Evolutionary conservation across 2,888 invertebrate species (phyloP), one percentile per base, ranked within the genome.

Genomic region (Nezara viridula): DNA sequence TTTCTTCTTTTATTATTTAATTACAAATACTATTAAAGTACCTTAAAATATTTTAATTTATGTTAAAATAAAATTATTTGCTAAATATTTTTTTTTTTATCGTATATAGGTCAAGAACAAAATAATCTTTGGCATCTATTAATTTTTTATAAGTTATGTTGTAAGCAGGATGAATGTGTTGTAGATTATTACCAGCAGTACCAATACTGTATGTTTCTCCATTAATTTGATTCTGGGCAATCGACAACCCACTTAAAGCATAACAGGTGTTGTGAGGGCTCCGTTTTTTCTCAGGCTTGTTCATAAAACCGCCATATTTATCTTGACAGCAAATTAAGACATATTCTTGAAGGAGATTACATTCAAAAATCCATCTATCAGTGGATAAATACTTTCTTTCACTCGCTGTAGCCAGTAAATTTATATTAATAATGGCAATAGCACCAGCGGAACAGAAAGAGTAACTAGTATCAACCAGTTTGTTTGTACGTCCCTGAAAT

Each of bases 201-300:
- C 97, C 97, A 49, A 97, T 93, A 85, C 96, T 93, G 47, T 88
- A 47, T 16, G 44, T 27, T 66, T 92, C 77, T 47, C 90, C 89
- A 66, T 90, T 88, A 27, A 90, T 91, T 85, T 89, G 91, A 91
- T 97, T 96, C 92, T 99, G 99, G 4, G 99, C 97, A 90, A 99
- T 95, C n/a, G 99, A 97, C 85, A 99, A 94, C 7, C 99, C 99
- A 93, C 98, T 98, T 85, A 99, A 94, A 1, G 97, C 96, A 92
- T 99, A 99, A 93, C 99, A 99, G 0, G 99, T 98, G 93, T 99
- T 99, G 93, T 99, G 99, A 91, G 97, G 95, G 94, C 99, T 99
- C 32, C 86, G 77, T 32, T 52, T 14, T 85, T 98, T 98, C 92
- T 97, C 97, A 89, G 99, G 99, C 93, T 99, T 99, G 93, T 99